Base-by-base conservation (phyloP, 2,888 invertebrate genomes). In the Teinopalpus imperialis region DNA sequence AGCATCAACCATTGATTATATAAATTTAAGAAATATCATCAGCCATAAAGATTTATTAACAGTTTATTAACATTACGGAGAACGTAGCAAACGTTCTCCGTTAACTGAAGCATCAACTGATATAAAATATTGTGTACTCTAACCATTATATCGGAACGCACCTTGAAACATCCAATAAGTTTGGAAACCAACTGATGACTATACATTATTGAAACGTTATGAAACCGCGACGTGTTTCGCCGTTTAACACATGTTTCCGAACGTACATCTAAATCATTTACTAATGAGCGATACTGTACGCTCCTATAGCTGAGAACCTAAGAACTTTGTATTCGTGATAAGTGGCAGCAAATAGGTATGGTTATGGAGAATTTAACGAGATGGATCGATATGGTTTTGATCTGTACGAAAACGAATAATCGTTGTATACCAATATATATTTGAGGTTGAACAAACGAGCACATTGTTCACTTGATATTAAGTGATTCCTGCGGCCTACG, bases 161-260 rank as follows among this genome's bases (percentile, higher is more conserved):
- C 34, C 32, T 47, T 32, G 31, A 49, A 37, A 34, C n/a, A 16
- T 14, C n/a, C 35, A 47, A 35, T 42, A 43, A 37, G 39, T 47
- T 43, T 37, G 8, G 32, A 49, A 49, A 49, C 23, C 20, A 43
- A 49, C 23, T 48, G 50, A 44, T 53, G 35, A 14, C 36, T 51
- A 44, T 49, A 56, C 61, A 69, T 71, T 66, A 52, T 53, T 45
- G 45, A 55, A 54, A 50, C 43, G 53, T 60, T 58, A 57, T 48
- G 55, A 54, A 77, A 77, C 61, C n/a, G 7, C 9, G 43, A 54
- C 74, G 69, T 69, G 73, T 43, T 44, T 26, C 43, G 13, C 32
- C 57, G 49, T 61, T 81, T 80, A 80, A 49, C 77, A 57, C 54
- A 41, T 47, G 49, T 59, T 55, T 55, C 57, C 54, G 54, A 59